These are phyloP conservation scores for Leptatherina wallacei DNA, from an alignment of 2,797 vertebrate species.

Conservation along the genomic window DNA sequence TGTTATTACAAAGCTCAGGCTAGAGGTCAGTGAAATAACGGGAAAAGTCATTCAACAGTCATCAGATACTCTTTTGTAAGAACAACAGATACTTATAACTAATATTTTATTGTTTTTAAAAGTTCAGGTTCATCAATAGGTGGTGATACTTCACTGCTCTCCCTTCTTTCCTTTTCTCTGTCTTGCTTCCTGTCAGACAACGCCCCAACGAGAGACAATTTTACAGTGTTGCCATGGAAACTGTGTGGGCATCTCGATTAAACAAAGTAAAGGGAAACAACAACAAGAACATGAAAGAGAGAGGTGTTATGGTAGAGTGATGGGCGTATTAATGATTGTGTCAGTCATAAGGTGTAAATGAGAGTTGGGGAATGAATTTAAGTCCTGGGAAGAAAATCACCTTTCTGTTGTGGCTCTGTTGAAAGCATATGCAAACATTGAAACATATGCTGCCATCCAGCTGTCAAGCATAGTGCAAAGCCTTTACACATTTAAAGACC, in stretches of 20 bases:
- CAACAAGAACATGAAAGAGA: constrained; percentile 56
- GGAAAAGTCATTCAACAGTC: constrained; percentile 18
- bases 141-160: constrained; percentile 17
- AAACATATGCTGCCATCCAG: not conserved
- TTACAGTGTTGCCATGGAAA: constrained; percentile 79
- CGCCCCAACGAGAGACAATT: constrained; percentile 43
- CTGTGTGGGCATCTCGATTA: constrained; percentile 76
- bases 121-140: constrained; percentile 18
- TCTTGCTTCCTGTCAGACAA: constrained; percentile 49
- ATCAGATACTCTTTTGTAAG: constrained; percentile 39
- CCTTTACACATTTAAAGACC: constrained; percentile 7
- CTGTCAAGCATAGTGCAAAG: constrained; percentile 3
- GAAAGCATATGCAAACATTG: constrained; percentile 12
- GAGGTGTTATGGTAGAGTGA: constrained; percentile 33
- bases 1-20: constrained; percentile 16
- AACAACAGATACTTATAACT: constrained; percentile 14
- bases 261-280: constrained; percentile 63
- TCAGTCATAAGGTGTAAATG: constrained; percentile 2
- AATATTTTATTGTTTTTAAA: constrained; percentile 41
- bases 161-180: constrained; percentile 19
- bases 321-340: constrained; percentile 23
- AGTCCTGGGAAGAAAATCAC: constrained; percentile 17
- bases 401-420: constrained; percentile 13
- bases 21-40: constrained; percentile 29
- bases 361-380: not conserved